phyloP scores from a whole-genome alignment of 2,888 invertebrate genomes.

The Petrophora chlorosata region DNA sequence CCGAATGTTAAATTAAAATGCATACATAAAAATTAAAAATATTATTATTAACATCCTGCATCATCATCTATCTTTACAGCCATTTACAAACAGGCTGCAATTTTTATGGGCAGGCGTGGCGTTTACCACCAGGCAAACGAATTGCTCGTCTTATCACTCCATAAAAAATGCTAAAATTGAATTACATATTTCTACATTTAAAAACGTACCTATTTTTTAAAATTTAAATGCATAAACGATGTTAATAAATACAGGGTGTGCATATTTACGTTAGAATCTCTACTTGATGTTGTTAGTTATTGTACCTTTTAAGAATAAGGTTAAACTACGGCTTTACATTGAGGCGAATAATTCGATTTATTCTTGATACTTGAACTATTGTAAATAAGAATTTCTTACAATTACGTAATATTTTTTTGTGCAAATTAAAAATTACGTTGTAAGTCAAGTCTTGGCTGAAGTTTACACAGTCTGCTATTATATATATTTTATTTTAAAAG shows the following conservation, averaged over 20 bases:
- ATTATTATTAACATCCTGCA: no score
- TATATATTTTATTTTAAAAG: background rate
- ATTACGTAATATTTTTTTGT: slow-evolving; percentile 48
- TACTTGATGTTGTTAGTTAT: slow-evolving; percentile 12
- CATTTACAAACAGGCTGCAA: no score
- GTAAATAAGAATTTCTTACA: slow-evolving; percentile 67
- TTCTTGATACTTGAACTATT: slow-evolving; percentile 79
- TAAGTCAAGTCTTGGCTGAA: slow-evolving; percentile 9
- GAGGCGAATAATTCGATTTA: slow-evolving; percentile 55
- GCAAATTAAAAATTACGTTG: slow-evolving; percentile 38
- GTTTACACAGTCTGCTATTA: slow-evolving; percentile 39
- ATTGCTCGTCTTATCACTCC: no score
- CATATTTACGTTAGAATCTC: background rate
- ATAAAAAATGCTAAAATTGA: no score
- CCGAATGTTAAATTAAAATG: no score
- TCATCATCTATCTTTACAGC: no score
- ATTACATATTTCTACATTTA: no score
- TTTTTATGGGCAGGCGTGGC: no score
- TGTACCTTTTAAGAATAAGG: slow-evolving; percentile 44
- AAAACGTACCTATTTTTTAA: no score
- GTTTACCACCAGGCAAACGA: no score
- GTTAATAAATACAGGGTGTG: slow-evolving; percentile 4
- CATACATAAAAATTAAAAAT: no score
- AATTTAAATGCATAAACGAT: background rate
- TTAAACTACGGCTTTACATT: slow-evolving; percentile 56